phyloP scores from a whole-genome alignment of 2,113 vertebrate genomes.

The Gobio gobio region DNA sequence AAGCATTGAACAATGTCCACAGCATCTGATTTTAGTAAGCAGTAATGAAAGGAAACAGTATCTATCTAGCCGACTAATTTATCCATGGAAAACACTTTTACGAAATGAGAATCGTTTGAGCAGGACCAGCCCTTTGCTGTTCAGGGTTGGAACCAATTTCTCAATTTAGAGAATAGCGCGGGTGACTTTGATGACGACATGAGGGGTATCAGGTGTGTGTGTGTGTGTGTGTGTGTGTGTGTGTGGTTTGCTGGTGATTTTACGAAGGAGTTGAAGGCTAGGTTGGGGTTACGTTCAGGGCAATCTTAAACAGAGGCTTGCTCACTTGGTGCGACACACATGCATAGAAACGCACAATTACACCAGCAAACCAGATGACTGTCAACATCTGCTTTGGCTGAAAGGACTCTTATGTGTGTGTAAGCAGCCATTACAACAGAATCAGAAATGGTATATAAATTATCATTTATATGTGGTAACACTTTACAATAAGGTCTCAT shows the following conservation, averaged over 20 bases:
- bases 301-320: slow-evolving; percentile 42
- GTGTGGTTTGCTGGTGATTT: slow-evolving; percentile 34
- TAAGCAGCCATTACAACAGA: background rate
- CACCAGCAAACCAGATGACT: slow-evolving; percentile 7
- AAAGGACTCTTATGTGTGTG: background rate
- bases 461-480: no score
- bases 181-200: slow-evolving; percentile 65
- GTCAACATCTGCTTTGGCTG: slow-evolving; percentile 34
- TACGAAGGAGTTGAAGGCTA: slow-evolving; percentile 53
- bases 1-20: background rate
- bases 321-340: background rate
- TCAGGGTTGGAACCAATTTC: slow-evolving; percentile 43
- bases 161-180: slow-evolving; percentile 70
- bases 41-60: slow-evolving; percentile 26
- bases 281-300: slow-evolving; percentile 43
- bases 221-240: slow-evolving; percentile 47
- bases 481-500: no score
- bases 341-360: slow-evolving; percentile 15
- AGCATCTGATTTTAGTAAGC: slow-evolving; percentile 19
- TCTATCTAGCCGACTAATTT: slow-evolving; percentile 36
- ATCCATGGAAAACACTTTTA: slow-evolving; percentile 52
- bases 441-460: background rate
- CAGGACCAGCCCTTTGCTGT: slow-evolving; percentile 50
- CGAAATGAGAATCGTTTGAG: slow-evolving; percentile 62
- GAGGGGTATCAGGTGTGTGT: slow-evolving; percentile 50